Percentiles rank a stretch among this genome's conserved stretches.
Conservation (phyloP, 2,113 vertebrate species). For the Fregata magnificens region DNA sequence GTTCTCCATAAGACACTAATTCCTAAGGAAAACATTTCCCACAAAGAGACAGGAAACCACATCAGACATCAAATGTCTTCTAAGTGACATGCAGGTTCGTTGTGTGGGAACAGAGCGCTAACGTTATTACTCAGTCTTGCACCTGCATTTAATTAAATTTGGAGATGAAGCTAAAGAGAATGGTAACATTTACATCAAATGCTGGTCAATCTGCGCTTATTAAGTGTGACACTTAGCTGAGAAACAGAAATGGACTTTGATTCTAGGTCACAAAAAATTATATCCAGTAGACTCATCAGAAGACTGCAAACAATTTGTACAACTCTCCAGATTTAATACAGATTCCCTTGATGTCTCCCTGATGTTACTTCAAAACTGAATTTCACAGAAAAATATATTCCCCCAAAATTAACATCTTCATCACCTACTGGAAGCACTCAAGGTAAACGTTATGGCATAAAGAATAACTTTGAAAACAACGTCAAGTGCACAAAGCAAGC, state of each 20-base stretch:
- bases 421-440: not conserved
- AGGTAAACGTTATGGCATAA: not conserved
- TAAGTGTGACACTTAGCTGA: not conserved
- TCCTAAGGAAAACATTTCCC: slow-evolving; percentile 8
- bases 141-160: not conserved
- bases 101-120: not conserved
- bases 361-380: not conserved
- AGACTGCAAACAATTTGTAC: not conserved
- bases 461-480: not conserved
- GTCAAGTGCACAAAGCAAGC: not conserved
- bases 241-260: not conserved
- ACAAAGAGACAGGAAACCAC: not conserved
- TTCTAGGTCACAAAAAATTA: not conserved
- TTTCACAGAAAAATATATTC: not conserved
- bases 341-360: not conserved
- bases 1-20: not conserved
- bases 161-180: not conserved
- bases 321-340: not conserved
- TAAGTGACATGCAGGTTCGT: not conserved
- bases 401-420: not conserved
- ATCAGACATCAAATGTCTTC: not conserved
- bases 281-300: not conserved
- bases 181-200: not conserved
- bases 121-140: not conserved
- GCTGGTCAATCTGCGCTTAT: not conserved